phyloP scores from a whole-genome alignment of 2,113 vertebrate species.

The Galeopterus variegatus region DNA sequence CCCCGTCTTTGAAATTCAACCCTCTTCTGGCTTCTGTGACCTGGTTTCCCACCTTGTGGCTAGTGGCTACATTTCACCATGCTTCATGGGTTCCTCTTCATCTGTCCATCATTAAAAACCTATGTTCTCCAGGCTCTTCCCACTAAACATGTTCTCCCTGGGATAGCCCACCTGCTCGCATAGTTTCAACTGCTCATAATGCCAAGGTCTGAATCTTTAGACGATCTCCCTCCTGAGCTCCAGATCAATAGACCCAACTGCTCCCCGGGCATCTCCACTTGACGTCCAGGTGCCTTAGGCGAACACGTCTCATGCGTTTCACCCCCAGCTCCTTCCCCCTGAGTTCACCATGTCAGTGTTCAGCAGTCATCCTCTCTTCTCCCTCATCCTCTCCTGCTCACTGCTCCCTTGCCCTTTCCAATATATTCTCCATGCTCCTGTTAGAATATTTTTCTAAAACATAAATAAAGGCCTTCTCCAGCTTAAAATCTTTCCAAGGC shows the following conservation, averaged over 20 bases:
- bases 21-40: background rate
- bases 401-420: background rate
- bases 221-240: background rate
- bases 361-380: background rate
- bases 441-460: slow-evolving; percentile 13
- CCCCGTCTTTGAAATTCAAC: background rate
- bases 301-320: background rate
- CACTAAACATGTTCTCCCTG: background rate
- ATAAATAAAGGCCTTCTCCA: background rate
- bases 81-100: background rate
- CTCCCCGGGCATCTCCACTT: background rate
- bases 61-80: no score
- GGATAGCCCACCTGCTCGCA: background rate
- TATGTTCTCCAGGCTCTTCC: background rate
- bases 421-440: background rate
- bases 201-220: background rate
- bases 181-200: background rate
- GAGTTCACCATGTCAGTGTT: background rate
- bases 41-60: background rate
- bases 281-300: background rate
- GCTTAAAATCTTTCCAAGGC: background rate
- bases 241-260: background rate
- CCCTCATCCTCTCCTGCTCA: background rate
- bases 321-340: background rate
- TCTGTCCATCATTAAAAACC: background rate